Base-by-base conservation (phyloP, 2,113 vertebrate species). In the Ictidomys tridecemlineatus region DNA sequence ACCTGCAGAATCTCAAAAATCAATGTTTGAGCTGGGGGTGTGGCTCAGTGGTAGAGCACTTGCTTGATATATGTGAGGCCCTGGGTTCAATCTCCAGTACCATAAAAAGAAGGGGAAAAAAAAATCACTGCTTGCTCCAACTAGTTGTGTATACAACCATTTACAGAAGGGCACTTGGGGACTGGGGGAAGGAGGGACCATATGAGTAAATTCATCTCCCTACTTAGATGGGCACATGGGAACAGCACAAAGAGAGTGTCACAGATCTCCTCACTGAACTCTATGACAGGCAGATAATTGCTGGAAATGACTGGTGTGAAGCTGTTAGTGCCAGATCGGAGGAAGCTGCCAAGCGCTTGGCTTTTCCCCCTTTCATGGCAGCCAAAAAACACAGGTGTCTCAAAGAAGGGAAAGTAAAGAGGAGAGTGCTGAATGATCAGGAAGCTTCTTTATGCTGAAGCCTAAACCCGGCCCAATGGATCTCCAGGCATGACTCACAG, bases 341-440 rank as follows among this genome's bases (percentile, higher is more conserved):
- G 39, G 58, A 37, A 45, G 78, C 45, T 87, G 94, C 87, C 51
- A 89, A 83, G 28, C 48, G 11, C 45, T 56, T 93, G 98, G 96
- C 95, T 82, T 77, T 83, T 18, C 5, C 39, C 8, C 11, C 63
- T 84, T 63, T 82, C 20, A 24, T 67, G 80, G 63, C 76, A 97
- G 97, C 98, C 98, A 98, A 98, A 98, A 98, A 39, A 17, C 97
- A 98, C 98, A 99, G 98, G 98, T 99, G 98, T 97, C 97, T 97
- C 85, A 91, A 82, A 97, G 89, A 97, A 98, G 98, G 0, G 0
- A 87, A 98, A 96, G 85, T 22, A 6, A 85, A 84, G 45, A 79
- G 63, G 85, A 94, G 77, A 94, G 69, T 42, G 85, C 77, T 85
- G 95, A 97, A 89, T 77, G 80, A 93, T 85, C 97, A 84, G 97